Base-by-base conservation (phyloP, 1,140 invertebrate genomes). In the Homalodisca vitripennis region DNA sequence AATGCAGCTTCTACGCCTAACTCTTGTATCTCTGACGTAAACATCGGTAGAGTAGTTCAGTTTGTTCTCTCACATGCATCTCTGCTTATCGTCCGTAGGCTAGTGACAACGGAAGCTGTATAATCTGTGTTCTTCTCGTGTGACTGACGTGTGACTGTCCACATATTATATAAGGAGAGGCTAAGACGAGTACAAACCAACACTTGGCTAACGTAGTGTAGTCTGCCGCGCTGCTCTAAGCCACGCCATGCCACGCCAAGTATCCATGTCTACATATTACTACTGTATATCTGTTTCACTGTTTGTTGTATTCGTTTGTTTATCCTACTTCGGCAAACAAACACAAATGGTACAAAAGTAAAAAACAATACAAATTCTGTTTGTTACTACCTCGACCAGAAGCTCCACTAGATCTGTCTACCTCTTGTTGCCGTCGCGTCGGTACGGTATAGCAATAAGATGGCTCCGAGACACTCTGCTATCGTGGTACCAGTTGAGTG, bases 301-400 rank as follows among this genome's bases (percentile, higher is more conserved):
- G 24, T 46, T 41, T 27, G 24, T 46, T 66, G 63, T 47, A 20
- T 27, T 27, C 26, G 63, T 47, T 64, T 64, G 10, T 64, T 66
- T 26, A 46, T 66, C 41, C 63, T 66, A 66, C 63, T 34, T 66
- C 63, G 63, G 27, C 24, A 66, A 66, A 66, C 63, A 66, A 63
- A 66, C 41, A 66, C 63, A 31, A 66, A 66, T 66, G 63, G 63
- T 66, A 66, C 63, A 66, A 66, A 66, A 41, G 22, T 41, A 47
- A n/a, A 32, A 12, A 46, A 66, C 62, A 64, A 66, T 66, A 66
- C 32, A 66, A 66, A 66, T 46, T 27, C 6, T 20, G 32, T 66
- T 66, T 46, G 41, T 10, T 47, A 26, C 41, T 66, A 46, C 41
- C 24, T 66, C 41, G n/a, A 24, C 14, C 32, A 47, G 22, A 24